These are phyloP conservation scores for Ichneumon xanthorius DNA, from an alignment of 2,888 invertebrate species.

Conservation along the genomic window DNA sequence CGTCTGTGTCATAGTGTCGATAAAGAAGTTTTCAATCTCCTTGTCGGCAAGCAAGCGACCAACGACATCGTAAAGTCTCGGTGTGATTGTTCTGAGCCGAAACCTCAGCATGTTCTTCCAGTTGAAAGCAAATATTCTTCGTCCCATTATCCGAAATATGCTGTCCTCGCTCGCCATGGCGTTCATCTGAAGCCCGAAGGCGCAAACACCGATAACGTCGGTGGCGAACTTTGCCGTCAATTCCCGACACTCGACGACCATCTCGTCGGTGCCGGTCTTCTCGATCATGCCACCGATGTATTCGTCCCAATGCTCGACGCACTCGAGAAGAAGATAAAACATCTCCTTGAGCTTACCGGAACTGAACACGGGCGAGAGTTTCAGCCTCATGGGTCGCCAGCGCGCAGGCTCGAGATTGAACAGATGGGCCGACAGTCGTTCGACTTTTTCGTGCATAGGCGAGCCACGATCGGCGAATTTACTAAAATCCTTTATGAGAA, in stretches of 20 bases:
- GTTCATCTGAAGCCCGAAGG: slow-evolving; percentile 84
- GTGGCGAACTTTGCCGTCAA: slow-evolving; percentile 83
- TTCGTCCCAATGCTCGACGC: slow-evolving; percentile 76
- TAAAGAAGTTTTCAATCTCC: slow-evolving; percentile 79
- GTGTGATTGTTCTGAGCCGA: slow-evolving; percentile 54
- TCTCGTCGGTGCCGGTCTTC: not conserved
- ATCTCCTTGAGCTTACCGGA: slow-evolving; percentile 85
- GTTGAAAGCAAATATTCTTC: slow-evolving; percentile 74
- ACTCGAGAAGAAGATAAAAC: slow-evolving; percentile 83
- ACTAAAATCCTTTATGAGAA: slow-evolving; percentile 60
- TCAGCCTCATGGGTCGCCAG: slow-evolving; percentile 84
- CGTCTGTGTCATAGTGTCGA: slow-evolving; percentile 77
- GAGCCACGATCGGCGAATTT: slow-evolving; percentile 57
- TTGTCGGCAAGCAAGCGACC: slow-evolving; percentile 68
- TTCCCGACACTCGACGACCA: slow-evolving; percentile 76
- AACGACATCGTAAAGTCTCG: slow-evolving; percentile 71
- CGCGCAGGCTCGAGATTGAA: slow-evolving; percentile 80
- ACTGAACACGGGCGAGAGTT: slow-evolving; percentile 85
- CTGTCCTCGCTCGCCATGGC: slow-evolving; percentile 80
- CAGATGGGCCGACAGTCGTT: slow-evolving; percentile 80
- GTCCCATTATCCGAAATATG: slow-evolving; percentile 82
- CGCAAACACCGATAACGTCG: slow-evolving; percentile 85
- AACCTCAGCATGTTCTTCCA: slow-evolving; percentile 46
- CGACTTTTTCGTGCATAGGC: slow-evolving; percentile 63
- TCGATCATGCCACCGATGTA: slow-evolving; percentile 33